Percentiles rank a stretch among this genome's conserved stretches.
Conservation (phyloP, 2,888 invertebrate species). For the Tortricodes alternella region DNA sequence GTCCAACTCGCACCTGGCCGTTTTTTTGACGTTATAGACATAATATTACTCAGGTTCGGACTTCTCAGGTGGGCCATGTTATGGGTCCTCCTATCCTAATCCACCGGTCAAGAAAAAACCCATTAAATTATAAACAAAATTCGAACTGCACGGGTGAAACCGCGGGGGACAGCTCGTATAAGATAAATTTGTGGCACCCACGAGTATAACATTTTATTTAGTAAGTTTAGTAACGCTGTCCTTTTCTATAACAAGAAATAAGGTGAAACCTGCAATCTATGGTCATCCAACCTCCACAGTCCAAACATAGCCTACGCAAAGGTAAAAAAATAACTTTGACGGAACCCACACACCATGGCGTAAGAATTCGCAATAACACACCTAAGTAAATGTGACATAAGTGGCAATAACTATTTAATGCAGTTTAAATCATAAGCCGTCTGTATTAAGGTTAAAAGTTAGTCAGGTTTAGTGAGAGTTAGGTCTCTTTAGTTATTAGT, state of each 20-base stretch:
- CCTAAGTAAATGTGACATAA: neutral
- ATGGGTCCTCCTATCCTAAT: too few relatives aligned
- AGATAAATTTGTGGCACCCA: too few relatives aligned
- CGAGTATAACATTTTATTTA: too few relatives aligned
- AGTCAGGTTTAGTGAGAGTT: neutral
- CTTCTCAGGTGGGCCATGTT: too few relatives aligned
- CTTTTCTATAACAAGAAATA: neutral
- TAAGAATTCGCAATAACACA: neutral
- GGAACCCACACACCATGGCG: conserved; percentile 25
- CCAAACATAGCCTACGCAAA: conserved; percentile 16
- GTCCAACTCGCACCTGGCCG: too few relatives aligned
- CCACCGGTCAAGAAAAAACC: too few relatives aligned
- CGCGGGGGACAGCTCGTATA: too few relatives aligned
- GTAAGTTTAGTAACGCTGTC: neutral
- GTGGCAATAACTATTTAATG: neutral
- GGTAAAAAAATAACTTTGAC: conserved; percentile 3
- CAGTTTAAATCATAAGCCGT: neutral
- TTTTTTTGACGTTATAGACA: too few relatives aligned
- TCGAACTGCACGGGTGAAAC: too few relatives aligned
- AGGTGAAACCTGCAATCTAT: neutral
- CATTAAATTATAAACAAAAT: too few relatives aligned
- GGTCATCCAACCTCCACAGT: conserved; percentile 3
- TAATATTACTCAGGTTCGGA: too few relatives aligned
- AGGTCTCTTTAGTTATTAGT: neutral
- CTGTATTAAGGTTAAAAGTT: neutral